These are phyloP conservation scores for Coleophora deauratella DNA, from an alignment of 2,888 invertebrate species.

Conservation along the genomic window DNA sequence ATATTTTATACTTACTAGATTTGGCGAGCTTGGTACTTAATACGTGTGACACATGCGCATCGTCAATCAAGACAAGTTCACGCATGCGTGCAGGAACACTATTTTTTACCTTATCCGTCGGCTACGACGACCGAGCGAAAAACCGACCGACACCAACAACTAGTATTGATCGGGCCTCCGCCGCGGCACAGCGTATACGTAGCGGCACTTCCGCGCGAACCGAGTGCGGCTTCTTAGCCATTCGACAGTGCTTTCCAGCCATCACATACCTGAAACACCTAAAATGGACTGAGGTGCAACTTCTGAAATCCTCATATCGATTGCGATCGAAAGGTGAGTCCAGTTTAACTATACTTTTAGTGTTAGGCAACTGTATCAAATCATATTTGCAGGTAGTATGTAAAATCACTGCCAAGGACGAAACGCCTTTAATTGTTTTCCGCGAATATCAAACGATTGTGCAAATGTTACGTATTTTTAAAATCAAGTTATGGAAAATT, in stretches of 20 bases:
- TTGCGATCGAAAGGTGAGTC: slow-evolving; percentile 57
- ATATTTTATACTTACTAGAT: no score
- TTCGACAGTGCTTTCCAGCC: no score
- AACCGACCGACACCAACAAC: slow-evolving; percentile 13
- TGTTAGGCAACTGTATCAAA: slow-evolving; percentile 20
- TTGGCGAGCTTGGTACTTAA: no score
- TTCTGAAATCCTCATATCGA: slow-evolving; percentile 15
- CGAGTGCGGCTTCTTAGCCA: no score
- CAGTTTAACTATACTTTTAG: not conserved
- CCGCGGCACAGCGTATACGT: slow-evolving; percentile 16
- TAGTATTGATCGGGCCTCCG: slow-evolving; percentile 68
- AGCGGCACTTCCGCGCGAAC: slow-evolving; percentile 23
- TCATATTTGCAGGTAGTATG: slow-evolving; percentile 42
- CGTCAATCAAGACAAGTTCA: slow-evolving; percentile 64
- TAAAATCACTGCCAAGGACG: slow-evolving; percentile 37
- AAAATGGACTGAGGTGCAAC: no score
- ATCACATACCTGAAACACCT: no score
- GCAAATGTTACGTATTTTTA: not conserved
- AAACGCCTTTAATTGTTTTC: slow-evolving; percentile 7
- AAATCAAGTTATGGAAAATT: not conserved
- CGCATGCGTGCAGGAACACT: slow-evolving; percentile 48
- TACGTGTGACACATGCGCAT: slow-evolving; percentile 37
- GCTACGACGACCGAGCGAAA: slow-evolving; percentile 33
- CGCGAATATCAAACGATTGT: not conserved
- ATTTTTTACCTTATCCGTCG: slow-evolving; percentile 57